Percentiles rank a stretch among this genome's conserved stretches.
phyloP scores from a whole-genome alignment of 2,797 vertebrate species.

The Poeciliopsis turneri region DNA sequence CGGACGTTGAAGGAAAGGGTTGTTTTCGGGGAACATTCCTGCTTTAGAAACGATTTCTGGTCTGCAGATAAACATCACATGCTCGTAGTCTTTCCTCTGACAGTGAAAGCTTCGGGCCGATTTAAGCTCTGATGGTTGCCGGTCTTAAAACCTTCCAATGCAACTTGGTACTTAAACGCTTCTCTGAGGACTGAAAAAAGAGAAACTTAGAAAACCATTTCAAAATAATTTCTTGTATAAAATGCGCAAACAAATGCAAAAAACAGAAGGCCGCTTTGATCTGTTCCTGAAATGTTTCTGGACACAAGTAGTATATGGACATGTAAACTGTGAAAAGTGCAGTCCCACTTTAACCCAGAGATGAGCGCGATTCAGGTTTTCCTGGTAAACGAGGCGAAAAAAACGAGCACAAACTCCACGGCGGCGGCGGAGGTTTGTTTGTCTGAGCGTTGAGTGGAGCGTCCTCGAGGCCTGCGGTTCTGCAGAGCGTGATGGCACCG shows the following conservation, averaged over 20 bases:
- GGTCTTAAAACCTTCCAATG: constrained; percentile 13
- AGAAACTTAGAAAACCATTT: constrained; percentile 36
- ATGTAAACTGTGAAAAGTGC: constrained; percentile 58
- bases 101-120: constrained; percentile 39
- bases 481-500: constrained; percentile 35
- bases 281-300: constrained; percentile 62
- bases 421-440: constrained; percentile 63
- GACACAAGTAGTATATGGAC: constrained; percentile 51
- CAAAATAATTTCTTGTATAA: constrained; percentile 25
- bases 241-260: constrained; percentile 28
- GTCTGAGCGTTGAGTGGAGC: constrained; percentile 67
- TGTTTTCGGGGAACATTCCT: constrained; percentile 35
- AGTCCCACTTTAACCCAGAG: constrained; percentile 56
- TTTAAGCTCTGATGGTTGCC: constrained; percentile 64
- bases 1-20: constrained; percentile 3
- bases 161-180: constrained; percentile 16
- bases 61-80: constrained; percentile 66
- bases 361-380: constrained; percentile 44
- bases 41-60: constrained; percentile 43
- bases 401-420: constrained; percentile 73
- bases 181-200: constrained; percentile 31
- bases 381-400: constrained; percentile 63
- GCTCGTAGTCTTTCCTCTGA: constrained; percentile 42
- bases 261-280: constrained; percentile 56
- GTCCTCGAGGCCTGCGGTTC: constrained; percentile 48